Conservation (phyloP, 2,888 invertebrate genomes). For the Hyposoter dolosus region DNA sequence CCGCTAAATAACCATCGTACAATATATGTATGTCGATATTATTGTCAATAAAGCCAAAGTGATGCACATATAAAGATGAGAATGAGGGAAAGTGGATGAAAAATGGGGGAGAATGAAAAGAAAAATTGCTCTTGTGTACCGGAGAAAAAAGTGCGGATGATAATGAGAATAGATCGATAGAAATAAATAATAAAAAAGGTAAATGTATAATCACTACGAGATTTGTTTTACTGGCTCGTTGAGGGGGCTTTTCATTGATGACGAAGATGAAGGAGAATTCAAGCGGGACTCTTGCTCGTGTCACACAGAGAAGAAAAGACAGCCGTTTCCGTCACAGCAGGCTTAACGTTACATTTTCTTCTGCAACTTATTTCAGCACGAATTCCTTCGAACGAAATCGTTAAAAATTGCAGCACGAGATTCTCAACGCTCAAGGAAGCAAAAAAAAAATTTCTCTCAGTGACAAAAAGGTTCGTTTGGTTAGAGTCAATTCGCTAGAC, state of each 20-base stretch:
- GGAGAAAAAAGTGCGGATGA: neutral
- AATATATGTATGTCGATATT: slow-evolving; percentile 67
- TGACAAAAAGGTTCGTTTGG: neutral
- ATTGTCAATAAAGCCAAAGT: slow-evolving; percentile 37
- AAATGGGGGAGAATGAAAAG: neutral
- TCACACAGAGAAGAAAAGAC: slow-evolving; percentile 59
- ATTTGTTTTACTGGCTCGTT: slow-evolving; percentile 29
- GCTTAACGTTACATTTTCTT: slow-evolving; percentile 72
- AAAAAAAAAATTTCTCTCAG: neutral
- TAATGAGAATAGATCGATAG: slow-evolving; percentile 16
- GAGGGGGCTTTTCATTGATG: slow-evolving; percentile 47
- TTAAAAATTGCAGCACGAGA: slow-evolving; percentile 16
- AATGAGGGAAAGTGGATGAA: slow-evolving; percentile 20
- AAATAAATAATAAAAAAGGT: neutral
- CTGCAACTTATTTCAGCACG: slow-evolving; percentile 75
- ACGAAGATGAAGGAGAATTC: slow-evolving; percentile 54
- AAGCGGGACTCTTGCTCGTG: slow-evolving; percentile 64
- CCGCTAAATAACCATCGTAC: slow-evolving; percentile 83
- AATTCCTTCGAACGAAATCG: slow-evolving; percentile 69
- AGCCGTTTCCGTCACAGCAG: slow-evolving; percentile 49
- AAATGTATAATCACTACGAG: neutral
- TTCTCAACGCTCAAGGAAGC: neutral
- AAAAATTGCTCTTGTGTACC: slow-evolving; percentile 10
- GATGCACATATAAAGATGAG: slow-evolving; percentile 17
- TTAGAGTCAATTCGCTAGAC: slow-evolving; percentile 48